These are phyloP conservation scores for Mechanitis mazaeus DNA, from an alignment of 2,888 invertebrate species.

Conservation along the genomic window DNA sequence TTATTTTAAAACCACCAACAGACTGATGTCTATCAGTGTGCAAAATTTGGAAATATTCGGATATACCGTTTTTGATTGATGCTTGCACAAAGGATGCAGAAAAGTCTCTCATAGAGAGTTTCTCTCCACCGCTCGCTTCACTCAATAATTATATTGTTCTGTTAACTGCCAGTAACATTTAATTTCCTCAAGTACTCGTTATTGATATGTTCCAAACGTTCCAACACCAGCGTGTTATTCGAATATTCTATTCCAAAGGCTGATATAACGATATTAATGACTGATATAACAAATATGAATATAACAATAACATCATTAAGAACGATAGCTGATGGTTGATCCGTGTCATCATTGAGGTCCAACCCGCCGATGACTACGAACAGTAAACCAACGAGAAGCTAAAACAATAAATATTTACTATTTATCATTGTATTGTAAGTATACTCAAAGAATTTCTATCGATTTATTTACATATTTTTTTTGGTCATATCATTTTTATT, in stretches of 20 bases:
- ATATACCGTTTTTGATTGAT: too few species aligned
- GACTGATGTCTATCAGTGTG: too few species aligned
- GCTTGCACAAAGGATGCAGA: too few species aligned
- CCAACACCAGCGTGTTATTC: constrained; percentile 78
- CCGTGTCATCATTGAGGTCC: constrained; percentile 85
- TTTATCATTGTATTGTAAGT: neutral
- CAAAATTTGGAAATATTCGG: too few species aligned
- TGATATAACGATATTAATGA: constrained; percentile 88
- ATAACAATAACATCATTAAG: constrained; percentile 89
- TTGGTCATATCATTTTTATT: too few species aligned
- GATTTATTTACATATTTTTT: too few species aligned
- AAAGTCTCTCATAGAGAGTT: too few species aligned
- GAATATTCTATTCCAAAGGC: constrained; percentile 90
- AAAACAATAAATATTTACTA: constrained; percentile 56
- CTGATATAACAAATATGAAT: constrained; percentile 87
- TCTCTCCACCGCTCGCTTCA: too few species aligned
- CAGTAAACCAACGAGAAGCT: constrained; percentile 88
- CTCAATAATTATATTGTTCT: neutral
- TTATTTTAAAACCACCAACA: too few species aligned
- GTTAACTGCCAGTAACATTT: constrained; percentile 41
- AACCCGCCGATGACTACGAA: constrained; percentile 89
- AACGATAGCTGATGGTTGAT: constrained; percentile 85
- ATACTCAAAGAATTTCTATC: too few species aligned
- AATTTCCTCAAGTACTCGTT: constrained; percentile 53
- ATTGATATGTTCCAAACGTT: constrained; percentile 60